Percentiles rank a stretch among this genome's conserved stretches.
These are phyloP conservation scores for Caligus rogercresseyi DNA, from an alignment of 1,140 invertebrate genomes.

Conservation along the genomic window DNA sequence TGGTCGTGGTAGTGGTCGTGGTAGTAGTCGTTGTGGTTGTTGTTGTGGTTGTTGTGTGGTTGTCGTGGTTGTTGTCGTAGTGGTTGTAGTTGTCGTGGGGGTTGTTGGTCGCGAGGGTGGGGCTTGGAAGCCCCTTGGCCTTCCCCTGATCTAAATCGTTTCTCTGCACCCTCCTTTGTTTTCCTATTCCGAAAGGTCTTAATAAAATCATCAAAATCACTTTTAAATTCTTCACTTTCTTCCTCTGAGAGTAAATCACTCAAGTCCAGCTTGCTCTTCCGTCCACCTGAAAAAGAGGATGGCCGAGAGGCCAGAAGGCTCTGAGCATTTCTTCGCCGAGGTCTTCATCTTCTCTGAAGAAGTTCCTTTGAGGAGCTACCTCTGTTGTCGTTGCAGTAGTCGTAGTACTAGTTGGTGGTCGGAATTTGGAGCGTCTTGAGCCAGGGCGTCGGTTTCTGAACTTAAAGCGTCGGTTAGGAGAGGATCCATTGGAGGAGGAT, in stretches of 20 bases:
- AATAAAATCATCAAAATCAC: conserved; percentile 17
- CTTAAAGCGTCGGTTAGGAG: background rate
- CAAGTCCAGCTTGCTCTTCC: background rate
- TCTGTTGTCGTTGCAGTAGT: background rate
- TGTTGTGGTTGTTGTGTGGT: conserved; percentile 14
- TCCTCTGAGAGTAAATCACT: conserved; percentile 4
- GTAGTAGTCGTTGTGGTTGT: background rate
- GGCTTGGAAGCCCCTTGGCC: background rate
- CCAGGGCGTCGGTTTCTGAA: background rate
- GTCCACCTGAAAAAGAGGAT: background rate
- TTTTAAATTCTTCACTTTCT: conserved; percentile 13
- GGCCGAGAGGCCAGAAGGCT: background rate
- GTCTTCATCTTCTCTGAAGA: background rate
- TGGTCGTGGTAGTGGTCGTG: conserved; percentile 13
- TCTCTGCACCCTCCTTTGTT: background rate
- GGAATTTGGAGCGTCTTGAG: background rate
- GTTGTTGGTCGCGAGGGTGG: background rate
- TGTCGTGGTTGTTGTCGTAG: conserved; percentile 14
- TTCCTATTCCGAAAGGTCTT: conserved; percentile 10
- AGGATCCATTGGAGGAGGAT: background rate
- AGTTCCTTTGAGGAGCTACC: background rate
- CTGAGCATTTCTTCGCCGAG: conserved; percentile 7
- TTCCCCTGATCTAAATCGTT: conserved; percentile 1
- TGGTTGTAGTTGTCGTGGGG: conserved; percentile 11
- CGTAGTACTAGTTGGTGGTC: background rate